phyloP scores from a whole-genome alignment of 2,797 vertebrate species.

The Acestrorhynchus altus region DNA sequence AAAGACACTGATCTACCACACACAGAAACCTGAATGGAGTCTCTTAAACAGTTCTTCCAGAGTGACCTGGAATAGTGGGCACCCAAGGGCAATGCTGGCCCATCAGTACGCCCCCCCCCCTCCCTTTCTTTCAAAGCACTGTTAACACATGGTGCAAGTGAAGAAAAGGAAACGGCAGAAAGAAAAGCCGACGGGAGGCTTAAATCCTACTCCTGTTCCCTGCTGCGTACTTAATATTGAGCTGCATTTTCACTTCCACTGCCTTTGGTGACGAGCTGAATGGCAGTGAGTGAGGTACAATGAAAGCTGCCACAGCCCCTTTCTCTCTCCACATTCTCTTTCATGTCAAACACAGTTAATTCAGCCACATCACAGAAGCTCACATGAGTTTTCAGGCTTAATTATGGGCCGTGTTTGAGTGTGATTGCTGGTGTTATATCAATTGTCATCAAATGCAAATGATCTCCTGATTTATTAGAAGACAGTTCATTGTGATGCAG shows the following conservation, averaged over 20 bases:
- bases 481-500: slow-evolving; percentile 22
- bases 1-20: too few species aligned
- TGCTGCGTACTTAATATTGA: slow-evolving; percentile 46
- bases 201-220: slow-evolving; percentile 12
- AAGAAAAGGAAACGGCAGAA: slow-evolving; percentile 17
- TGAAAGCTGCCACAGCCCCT: background rate
- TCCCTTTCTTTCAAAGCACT: slow-evolving; percentile 14
- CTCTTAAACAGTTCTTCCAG: background rate
- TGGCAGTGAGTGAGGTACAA: slow-evolving; percentile 2
- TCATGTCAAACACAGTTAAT: slow-evolving; percentile 39
- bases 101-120: background rate
- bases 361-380: slow-evolving; percentile 3
- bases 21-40: background rate
- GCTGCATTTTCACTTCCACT: slow-evolving; percentile 14
- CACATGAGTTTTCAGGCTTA: slow-evolving; percentile 34
- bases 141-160: background rate
- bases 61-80: background rate
- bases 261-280: slow-evolving; percentile 13
- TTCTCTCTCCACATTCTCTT: background rate
- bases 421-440: slow-evolving; percentile 45
- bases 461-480: slow-evolving; percentile 13
- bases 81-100: background rate
- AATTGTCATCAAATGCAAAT: slow-evolving; percentile 39
- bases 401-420: slow-evolving; percentile 51
- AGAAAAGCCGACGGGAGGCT: slow-evolving; percentile 7